Evolutionary conservation across 1,140 invertebrate species (phyloP), one percentile per base, ranked within the genome.

Genomic region (Zaprionus nigranus): DNA sequence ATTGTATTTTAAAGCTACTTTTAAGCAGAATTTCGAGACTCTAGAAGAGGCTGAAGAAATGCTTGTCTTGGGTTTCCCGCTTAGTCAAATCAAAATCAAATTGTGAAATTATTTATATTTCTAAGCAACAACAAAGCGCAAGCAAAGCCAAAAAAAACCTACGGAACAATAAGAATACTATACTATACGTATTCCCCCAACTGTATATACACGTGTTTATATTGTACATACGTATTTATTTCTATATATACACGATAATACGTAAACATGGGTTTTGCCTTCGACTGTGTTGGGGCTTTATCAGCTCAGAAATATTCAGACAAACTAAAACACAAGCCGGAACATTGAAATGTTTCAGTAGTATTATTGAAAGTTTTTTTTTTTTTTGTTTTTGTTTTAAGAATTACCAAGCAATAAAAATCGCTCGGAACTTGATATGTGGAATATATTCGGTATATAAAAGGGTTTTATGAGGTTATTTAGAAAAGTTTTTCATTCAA

Each of bases 61-160:
- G n/a, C n/a, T 46, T 7, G 2, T 46, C n/a, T 46, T 17, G 40
- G n/a, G n/a, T 46, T 43, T 46, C 40, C 15, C 15, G 40, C n/a
- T 46, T 9, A 9, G 38, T 40, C 5, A 15, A 15, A 6, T 17
- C 67, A 80, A 79, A 79, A 85, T 66, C 77, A 63, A 69, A 79
- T 83, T 88, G 84, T 87, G 83, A 87, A 87, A 87, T 87, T 84
- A 87, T 87, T 87, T 87, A 80, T 87, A 87, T 87, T 87, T 87
- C 83, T 43, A 9, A 43, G 40, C 38, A 40, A n/a, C 15, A 79
- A 86, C 68, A 86, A 82, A 73, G 13, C 62, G 13, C 28, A 73
- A 54, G 26, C 49, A 49, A 26, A 49, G 56, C 36, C 56, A 46
- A 46, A 46, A 17, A 43, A 46, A 46, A 2, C 40, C 40, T 46